phyloP scores from a whole-genome alignment of 2,888 invertebrate species.

The Cryptops parisi region DNA sequence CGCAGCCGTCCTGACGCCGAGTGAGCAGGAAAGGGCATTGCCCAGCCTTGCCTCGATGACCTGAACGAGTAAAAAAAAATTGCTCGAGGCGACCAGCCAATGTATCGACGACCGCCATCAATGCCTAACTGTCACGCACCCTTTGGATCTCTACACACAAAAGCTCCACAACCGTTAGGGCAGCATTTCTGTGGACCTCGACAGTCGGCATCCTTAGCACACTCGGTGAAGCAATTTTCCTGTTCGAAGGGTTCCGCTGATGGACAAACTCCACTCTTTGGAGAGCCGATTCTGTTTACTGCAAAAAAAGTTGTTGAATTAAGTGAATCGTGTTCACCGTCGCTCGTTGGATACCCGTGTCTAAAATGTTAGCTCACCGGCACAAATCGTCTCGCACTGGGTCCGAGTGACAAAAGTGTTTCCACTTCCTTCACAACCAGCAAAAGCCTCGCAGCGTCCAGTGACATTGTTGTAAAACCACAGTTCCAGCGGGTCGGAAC shows the following conservation, averaged over 20 bases:
- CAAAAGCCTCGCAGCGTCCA: conserved; percentile 59
- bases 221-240: conserved; percentile 39
- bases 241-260: conserved; percentile 32
- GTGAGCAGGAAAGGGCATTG: conserved; percentile 75
- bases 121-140: not conserved
- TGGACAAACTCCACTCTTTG: conserved; percentile 1
- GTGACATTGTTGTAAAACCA: conserved; percentile 73
- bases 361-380: too few species aligned
- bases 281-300: not conserved
- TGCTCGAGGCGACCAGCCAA: too few species aligned
- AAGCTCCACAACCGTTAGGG: conserved; percentile 8
- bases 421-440: conserved; percentile 81
- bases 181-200: conserved; percentile 12
- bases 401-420: conserved; percentile 62
- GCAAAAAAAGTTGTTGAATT: too few species aligned
- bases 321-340: too few species aligned
- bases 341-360: too few species aligned
- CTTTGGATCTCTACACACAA: conserved; percentile 3
- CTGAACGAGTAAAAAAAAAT: conserved; percentile 6
- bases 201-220: conserved; percentile 1
- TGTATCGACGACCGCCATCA: too few species aligned
- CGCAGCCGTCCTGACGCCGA: conserved; percentile 47
- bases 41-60: conserved; percentile 34
- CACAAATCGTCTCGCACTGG: conserved; percentile 50
- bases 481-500: conserved; percentile 52